These are phyloP conservation scores for Neosilurus hyrtlii DNA, from an alignment of 2,797 vertebrate species.

Conservation along the genomic window DNA sequence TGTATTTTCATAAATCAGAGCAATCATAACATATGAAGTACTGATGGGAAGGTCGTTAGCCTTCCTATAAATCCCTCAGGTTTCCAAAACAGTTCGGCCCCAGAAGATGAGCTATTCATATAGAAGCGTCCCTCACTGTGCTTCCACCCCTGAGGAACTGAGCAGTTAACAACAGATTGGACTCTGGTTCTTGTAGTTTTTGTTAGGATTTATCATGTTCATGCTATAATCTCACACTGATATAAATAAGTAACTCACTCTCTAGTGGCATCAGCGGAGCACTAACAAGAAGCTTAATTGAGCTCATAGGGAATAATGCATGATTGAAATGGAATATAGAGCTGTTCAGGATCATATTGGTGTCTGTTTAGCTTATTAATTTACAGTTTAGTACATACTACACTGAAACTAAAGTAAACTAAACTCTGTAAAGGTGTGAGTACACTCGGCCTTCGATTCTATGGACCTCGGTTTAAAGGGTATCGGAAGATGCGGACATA, in stretches of 20 bases:
- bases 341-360: constrained; percentile 2
- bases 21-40: constrained; percentile 15
- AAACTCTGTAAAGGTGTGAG: too few relatives aligned
- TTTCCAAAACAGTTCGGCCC: constrained; percentile 30
- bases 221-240: background rate
- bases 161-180: background rate
- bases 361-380: too few relatives aligned
- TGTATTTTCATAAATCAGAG: constrained; percentile 43
- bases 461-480: too few relatives aligned
- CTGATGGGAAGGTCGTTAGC: constrained; percentile 50
- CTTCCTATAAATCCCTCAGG: constrained; percentile 48
- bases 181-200: constrained; percentile 1
- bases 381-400: too few relatives aligned
- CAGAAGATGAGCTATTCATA: constrained; percentile 22
- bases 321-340: constrained; percentile 10
- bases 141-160: background rate
- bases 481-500: too few relatives aligned
- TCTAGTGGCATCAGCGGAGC: background rate
- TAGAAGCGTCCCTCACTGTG: background rate
- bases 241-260: constrained; percentile 10
- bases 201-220: background rate
- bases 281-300: constrained; percentile 17
- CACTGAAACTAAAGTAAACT: too few relatives aligned
- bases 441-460: too few relatives aligned
- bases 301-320: constrained; percentile 3